Percentiles rank a stretch among this genome's conserved stretches.
These are phyloP conservation scores for Holothuria scabra DNA, from an alignment of 53 echinoderm and acorn worm genomes.

Conservation along the genomic window DNA sequence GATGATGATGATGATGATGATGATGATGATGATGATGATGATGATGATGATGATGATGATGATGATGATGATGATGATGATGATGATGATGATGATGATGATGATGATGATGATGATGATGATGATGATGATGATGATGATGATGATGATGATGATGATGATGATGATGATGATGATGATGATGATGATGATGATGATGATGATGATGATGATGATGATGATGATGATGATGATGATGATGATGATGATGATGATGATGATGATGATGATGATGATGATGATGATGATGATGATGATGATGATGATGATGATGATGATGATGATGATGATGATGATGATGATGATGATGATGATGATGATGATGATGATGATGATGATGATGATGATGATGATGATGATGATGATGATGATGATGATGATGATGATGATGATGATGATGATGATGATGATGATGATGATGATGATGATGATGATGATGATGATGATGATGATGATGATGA, in stretches of 20 bases:
- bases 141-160: slow-evolving; percentile 1
- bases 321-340: background rate
- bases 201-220: background rate
- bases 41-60: slow-evolving; percentile 7
- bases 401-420: slow-evolving; percentile 40
- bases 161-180: slow-evolving; percentile 1
- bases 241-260: background rate
- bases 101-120: background rate
- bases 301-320: background rate
- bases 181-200: background rate
- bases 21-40: slow-evolving; percentile 11
- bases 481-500: slow-evolving; percentile 40
- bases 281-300: background rate
- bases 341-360: background rate
- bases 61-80: slow-evolving; percentile 11
- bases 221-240: background rate
- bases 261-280: background rate
- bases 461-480: slow-evolving; percentile 30
- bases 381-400: slow-evolving; percentile 34
- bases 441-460: slow-evolving; percentile 40
- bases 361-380: background rate
- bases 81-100: slow-evolving; percentile 11
- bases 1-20: slow-evolving; percentile 16
- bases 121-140: background rate
- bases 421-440: slow-evolving; percentile 40